Evolutionary conservation across 23 tunicate species (phyloP).

Genomic region (Clavelina lepadiformis): DNA sequence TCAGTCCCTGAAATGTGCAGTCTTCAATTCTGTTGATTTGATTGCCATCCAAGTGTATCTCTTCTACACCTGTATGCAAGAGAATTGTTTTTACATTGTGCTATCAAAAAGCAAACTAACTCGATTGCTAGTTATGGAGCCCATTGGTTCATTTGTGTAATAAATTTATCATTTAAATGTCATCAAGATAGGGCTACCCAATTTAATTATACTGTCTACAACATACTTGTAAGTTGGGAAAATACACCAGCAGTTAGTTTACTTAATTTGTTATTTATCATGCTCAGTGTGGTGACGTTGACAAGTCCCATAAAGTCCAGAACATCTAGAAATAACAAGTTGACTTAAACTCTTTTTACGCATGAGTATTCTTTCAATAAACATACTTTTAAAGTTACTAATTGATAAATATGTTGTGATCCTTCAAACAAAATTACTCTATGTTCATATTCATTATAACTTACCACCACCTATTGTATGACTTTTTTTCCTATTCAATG

Average conservation of each 20-base stretch:
- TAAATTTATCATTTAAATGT: neutral
- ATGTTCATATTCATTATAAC: no score
- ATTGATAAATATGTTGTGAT: no score
- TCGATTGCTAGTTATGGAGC: no score
- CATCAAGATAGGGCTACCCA: neutral
- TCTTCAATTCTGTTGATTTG: constrained; percentile 18
- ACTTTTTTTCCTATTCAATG: no score
- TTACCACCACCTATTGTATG: no score
- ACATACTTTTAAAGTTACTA: no score
- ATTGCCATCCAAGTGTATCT: constrained; percentile 25
- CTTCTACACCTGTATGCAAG: constrained; percentile 17
- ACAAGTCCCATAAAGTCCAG: constrained; percentile 13
- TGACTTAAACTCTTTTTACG: neutral
- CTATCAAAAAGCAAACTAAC: no score
- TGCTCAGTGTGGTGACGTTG: constrained; percentile 1
- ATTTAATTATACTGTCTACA: neutral
- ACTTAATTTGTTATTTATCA: constrained; percentile 17
- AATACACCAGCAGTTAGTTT: constrained; percentile 19
- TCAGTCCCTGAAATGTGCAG: constrained; percentile 31
- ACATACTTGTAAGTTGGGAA: constrained; percentile 18
- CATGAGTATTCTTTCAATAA: no score
- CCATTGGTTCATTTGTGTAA: neutral
- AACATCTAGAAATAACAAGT: neutral
- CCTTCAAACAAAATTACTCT: no score
- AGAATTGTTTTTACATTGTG: neutral